Evolutionary conservation across 2,113 vertebrate species (phyloP), one percentile per base, ranked within the genome.

Genomic region (Siniperca chuatsi): DNA sequence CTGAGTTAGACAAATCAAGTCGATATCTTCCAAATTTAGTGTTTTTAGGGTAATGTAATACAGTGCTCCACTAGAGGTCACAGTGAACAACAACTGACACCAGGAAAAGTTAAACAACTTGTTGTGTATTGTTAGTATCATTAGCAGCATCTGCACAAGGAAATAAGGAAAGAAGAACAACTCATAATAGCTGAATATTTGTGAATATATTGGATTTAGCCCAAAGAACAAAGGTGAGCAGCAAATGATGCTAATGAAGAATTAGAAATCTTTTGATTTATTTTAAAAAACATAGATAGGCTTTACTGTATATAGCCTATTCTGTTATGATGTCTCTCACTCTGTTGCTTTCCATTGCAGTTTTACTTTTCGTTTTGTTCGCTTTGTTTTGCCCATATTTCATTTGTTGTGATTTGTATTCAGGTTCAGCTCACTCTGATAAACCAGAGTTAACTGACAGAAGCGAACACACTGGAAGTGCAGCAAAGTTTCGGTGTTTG

Each of bases 41-140:
- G 8, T 20, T 35, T 62, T 68, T 46, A 11, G 29, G 60, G 46
- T 13, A n/a, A 48, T 16, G 29, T 61, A 15, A 29, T 52, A 18
- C 33, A 69, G 65, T 70, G 11, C 25, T 25, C 78, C 72, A 77
- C 52, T 13, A 70, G 71, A 57, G 58, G 66, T 10, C 83, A 37
- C 4, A 55, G 44, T 55, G 0, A 23, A 62, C 12, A 46, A 4
- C 11, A 25, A 25, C 21, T 10, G 33, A 37, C 6, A 57, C 7
- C 70, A 42, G 33, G 40, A 2, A 71, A 54, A 54, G 18, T 35
- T 29, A 54, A 72, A 52, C 67, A 18, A 52, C n/a, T 50, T 48
- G 42, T 44, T 44, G 42, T 16, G 52, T 23, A 21, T 13, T 40
- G 37, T 46, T 46, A 16, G 1, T 25, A 11, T 13, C 4, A 29